Evolutionary conservation across 2,888 invertebrate genomes (phyloP), one percentile per base, ranked within the genome.

Genomic region (Lasioglossum villosulum): DNA sequence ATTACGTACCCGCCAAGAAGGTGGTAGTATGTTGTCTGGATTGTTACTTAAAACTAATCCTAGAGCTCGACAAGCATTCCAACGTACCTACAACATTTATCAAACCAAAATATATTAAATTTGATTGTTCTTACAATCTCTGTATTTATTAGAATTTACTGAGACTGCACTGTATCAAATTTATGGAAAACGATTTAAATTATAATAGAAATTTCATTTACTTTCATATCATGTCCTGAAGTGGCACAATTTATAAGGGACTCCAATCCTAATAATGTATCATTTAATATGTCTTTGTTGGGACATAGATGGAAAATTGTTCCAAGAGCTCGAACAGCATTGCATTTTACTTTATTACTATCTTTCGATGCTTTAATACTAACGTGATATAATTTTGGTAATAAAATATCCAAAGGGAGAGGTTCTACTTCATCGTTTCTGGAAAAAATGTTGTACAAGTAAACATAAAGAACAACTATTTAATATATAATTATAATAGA

Each of bases 41-140:
- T 92, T 86, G 83, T 96, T 95, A 87, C 95, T 97, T 95, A 98
- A 96, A 85, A 98, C 96, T 91, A 97, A 98, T 39, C 98, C 98
- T 81, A 98, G 95, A 1, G 98, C 98, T 94, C 98, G 98, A 94
- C 98, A 99, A 1, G 98, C 97, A 95, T 99, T 99, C 99, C 99
- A 99, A 78, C 98, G 96, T 59, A 98, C 96, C 96, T 96, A 83
- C 82, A 93, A 89, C 39, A 52, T 76, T 37, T 30, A 59, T 52
- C 19, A 45, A 52, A 80, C 14, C 10, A 48, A 63, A 75, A 63
- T 71, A 23, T 68, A 79, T 80, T 63, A 75, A 72, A 75, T 73
- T 52, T 16, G 2, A 52, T 39, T 37, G 23, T n/a, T 48, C 4
- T 30, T 42, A 48, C 23, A 3, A n/a, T 23, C 4, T 37, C 5